Percentiles rank a stretch among this genome's conserved stretches.
Conservation (phyloP, 2,113 vertebrate genomes). For the Leptosomus discolor region DNA sequence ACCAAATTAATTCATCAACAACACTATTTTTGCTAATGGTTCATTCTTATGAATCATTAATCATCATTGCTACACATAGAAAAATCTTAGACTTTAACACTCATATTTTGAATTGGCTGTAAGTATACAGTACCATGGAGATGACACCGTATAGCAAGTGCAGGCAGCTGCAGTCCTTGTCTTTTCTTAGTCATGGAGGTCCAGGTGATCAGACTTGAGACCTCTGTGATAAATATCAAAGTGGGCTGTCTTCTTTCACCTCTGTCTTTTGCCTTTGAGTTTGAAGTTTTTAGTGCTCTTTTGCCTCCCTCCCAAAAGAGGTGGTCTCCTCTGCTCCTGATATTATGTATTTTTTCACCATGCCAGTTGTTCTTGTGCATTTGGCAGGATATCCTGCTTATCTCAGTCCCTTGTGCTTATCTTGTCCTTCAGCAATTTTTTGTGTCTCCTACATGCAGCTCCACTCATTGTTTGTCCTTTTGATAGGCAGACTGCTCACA, state of each 20-base stretch:
- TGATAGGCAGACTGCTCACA: not conserved
- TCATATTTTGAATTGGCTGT: not conserved
- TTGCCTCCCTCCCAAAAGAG: not conserved
- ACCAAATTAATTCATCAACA: not conserved
- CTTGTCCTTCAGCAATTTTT: not conserved
- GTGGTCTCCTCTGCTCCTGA: not conserved
- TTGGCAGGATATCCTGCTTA: not conserved
- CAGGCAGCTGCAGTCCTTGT: not conserved
- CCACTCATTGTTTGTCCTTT: not conserved
- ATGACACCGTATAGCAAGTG: not conserved
- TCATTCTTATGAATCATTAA: not conserved
- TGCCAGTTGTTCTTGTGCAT: not conserved
- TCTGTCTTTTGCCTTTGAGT: not conserved
- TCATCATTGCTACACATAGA: not conserved
- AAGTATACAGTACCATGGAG: not conserved
- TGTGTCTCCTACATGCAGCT: not conserved
- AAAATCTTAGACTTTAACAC: not conserved
- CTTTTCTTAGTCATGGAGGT: not conserved
- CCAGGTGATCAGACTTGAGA: not conserved
- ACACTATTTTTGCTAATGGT: not conserved
- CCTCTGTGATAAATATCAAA: not conserved
- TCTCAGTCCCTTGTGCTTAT: not conserved
- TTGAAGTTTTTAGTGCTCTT: not conserved
- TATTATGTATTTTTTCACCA: not conserved
- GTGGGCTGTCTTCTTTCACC: not conserved